phyloP scores from a whole-genome alignment of 1,140 invertebrate species.

The Drosophila fuyamai region DNA sequence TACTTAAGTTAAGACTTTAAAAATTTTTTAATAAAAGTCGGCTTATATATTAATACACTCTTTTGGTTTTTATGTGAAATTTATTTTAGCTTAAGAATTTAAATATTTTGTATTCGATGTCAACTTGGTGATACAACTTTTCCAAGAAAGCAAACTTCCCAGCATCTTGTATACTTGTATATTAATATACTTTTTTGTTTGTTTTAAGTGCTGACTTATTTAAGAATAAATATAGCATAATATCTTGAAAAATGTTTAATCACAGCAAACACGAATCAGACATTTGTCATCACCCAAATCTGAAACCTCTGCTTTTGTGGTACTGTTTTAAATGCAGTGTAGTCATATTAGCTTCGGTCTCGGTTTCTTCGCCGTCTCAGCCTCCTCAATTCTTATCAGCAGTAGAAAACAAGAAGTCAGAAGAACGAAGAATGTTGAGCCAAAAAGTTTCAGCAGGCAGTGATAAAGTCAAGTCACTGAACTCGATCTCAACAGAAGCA shows the following conservation, averaged over 20 bases:
- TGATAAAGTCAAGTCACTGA: constrained; percentile 53
- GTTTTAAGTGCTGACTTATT: neutral
- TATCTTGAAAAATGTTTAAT: neutral
- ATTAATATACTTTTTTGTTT: too few species aligned
- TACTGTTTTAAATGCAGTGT: constrained; percentile 10
- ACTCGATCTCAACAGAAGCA: constrained; percentile 34
- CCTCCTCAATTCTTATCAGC: constrained; percentile 24
- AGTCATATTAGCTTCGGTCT: constrained; percentile 3
- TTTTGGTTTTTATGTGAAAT: too few species aligned
- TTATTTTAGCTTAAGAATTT: too few species aligned
- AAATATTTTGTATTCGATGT: too few species aligned
- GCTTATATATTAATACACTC: too few species aligned
- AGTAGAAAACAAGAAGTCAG: constrained; percentile 14
- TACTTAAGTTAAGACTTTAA: too few species aligned
- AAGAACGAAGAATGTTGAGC: constrained; percentile 26
- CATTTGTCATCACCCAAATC: neutral
- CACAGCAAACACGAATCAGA: neutral
- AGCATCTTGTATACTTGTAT: too few species aligned
- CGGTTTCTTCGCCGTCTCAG: constrained; percentile 8
- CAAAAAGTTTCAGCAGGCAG: constrained; percentile 35
- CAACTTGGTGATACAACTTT: too few species aligned
- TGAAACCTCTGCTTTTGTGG: neutral
- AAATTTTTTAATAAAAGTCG: too few species aligned
- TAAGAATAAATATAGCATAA: neutral
- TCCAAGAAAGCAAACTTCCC: too few species aligned